Percentiles rank a stretch among this genome's conserved stretches.
Conservation (phyloP, 1,140 invertebrate species). For the Pseudomyrmex concolor region DNA sequence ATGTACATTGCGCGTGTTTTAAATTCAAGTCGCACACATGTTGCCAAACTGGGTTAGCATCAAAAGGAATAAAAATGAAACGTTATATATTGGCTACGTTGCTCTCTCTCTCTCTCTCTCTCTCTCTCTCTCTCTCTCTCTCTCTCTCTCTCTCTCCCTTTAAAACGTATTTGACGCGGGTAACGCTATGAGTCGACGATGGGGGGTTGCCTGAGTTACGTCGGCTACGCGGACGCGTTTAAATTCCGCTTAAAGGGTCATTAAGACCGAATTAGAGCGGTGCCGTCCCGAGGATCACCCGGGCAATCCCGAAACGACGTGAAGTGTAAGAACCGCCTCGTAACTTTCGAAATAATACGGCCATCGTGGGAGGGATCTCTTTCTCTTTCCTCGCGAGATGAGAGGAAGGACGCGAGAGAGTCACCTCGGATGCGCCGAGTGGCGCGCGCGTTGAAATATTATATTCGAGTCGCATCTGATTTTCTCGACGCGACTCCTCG, state of each 20-base stretch:
- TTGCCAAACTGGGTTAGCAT: too few relatives aligned
- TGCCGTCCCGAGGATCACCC: constrained; percentile 18
- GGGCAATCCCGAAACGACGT: constrained; percentile 24
- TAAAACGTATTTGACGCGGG: neutral
- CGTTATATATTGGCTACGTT: too few relatives aligned
- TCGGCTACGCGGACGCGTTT: constrained; percentile 65
- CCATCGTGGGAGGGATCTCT: constrained; percentile 15
- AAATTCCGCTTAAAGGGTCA: constrained; percentile 79
- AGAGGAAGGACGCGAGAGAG: neutral
- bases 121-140: too few relatives aligned
- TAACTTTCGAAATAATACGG: constrained; percentile 67
- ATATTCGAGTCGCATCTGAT: constrained; percentile 38
- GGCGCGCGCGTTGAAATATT: constrained; percentile 49
- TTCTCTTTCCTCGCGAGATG: neutral
- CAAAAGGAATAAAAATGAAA: too few relatives aligned
- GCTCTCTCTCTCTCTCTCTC: too few relatives aligned
- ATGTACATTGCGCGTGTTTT: too few relatives aligned
- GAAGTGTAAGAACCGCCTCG: constrained; percentile 37
- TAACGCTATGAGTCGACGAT: constrained; percentile 38
- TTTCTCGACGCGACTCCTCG: constrained; percentile 21
- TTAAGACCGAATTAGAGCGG: constrained; percentile 76
- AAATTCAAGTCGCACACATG: too few relatives aligned
- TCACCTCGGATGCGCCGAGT: constrained; percentile 17
- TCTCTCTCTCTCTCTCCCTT: too few relatives aligned
- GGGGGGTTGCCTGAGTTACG: constrained; percentile 55